Percentiles rank a stretch among this genome's conserved stretches.
phyloP scores from a whole-genome alignment of 2,797 vertebrate genomes.

The Rhincodon typus region DNA sequence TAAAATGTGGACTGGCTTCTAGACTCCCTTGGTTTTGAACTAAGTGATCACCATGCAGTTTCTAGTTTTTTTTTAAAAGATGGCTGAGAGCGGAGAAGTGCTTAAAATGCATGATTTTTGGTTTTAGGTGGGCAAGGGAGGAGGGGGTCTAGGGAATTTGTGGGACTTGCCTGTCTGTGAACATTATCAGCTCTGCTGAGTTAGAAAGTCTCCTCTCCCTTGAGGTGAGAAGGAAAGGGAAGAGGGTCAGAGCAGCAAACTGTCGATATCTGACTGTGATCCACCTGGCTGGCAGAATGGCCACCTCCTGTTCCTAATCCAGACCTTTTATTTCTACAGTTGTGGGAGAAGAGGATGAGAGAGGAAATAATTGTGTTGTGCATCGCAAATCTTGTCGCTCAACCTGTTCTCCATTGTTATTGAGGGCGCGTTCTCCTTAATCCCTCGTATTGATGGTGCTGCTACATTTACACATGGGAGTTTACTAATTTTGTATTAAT shows the following conservation, averaged over 20 bases:
- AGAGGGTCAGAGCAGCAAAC: neutral
- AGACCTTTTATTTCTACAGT: conserved; percentile 29
- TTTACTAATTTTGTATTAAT: conserved; percentile 64
- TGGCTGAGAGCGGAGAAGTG: neutral
- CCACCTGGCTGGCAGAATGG: neutral
- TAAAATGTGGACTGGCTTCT: neutral
- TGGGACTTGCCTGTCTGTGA: neutral
- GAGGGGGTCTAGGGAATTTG: neutral
- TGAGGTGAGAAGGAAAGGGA: neutral
- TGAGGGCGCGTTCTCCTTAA: conserved; percentile 47
- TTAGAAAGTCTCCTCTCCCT: neutral
- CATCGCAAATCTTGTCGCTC: conserved; percentile 13
- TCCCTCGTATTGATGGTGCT: conserved; percentile 72
- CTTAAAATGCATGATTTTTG: neutral
- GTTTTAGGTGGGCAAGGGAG: neutral
- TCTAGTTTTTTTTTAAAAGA: neutral
- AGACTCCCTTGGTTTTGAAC: neutral
- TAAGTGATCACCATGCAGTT: neutral
- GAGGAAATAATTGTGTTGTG: neutral
- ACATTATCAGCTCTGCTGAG: neutral
- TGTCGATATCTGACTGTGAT: neutral
- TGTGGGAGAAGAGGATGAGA: conserved; percentile 39
- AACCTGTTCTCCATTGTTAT: conserved; percentile 42
- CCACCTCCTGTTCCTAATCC: neutral
- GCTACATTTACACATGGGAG: conserved; percentile 58